Percentiles rank a stretch among this genome's conserved stretches.
phyloP scores from a whole-genome alignment of 2,797 vertebrate species.

The Astyanax mexicanus region DNA sequence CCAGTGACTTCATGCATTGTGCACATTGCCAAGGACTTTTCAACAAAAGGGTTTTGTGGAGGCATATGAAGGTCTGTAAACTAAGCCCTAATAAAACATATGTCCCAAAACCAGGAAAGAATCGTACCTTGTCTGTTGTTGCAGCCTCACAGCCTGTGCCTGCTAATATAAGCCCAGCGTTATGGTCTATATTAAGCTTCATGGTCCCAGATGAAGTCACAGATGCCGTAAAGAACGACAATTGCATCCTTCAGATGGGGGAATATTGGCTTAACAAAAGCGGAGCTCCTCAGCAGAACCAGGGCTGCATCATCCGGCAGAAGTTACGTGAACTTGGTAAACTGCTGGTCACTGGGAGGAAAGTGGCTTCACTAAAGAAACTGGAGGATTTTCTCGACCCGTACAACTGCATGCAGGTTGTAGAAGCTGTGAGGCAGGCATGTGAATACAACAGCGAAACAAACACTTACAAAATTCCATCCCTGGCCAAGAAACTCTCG shows the following conservation, averaged over 20 bases:
- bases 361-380: conserved; percentile 30
- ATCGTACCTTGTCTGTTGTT: conserved; percentile 49
- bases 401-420: conserved; percentile 50
- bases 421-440: conserved; percentile 43
- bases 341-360: conserved; percentile 40
- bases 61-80: conserved; percentile 55
- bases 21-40: conserved; percentile 56
- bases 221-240: conserved; percentile 41
- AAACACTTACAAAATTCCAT: conserved; percentile 45
- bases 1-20: conserved; percentile 49
- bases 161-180: conserved; percentile 32
- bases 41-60: conserved; percentile 49
- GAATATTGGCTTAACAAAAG: conserved; percentile 51
- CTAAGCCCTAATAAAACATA: conserved; percentile 45
- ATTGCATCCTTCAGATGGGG: conserved; percentile 50
- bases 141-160: conserved; percentile 52
- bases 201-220: conserved; percentile 51
- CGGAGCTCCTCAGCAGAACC: conserved; percentile 11
- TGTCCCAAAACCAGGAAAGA: conserved; percentile 48
- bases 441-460: conserved; percentile 47
- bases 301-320: conserved; percentile 43
- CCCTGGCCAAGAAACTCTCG: conserved; percentile 47
- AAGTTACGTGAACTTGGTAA: conserved; percentile 46
- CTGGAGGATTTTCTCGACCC: conserved; percentile 49
- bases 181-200: conserved; percentile 52